These are phyloP conservation scores for Amblyopsis hoosieri DNA, from an alignment of 2,797 vertebrate genomes.

Conservation along the genomic window DNA sequence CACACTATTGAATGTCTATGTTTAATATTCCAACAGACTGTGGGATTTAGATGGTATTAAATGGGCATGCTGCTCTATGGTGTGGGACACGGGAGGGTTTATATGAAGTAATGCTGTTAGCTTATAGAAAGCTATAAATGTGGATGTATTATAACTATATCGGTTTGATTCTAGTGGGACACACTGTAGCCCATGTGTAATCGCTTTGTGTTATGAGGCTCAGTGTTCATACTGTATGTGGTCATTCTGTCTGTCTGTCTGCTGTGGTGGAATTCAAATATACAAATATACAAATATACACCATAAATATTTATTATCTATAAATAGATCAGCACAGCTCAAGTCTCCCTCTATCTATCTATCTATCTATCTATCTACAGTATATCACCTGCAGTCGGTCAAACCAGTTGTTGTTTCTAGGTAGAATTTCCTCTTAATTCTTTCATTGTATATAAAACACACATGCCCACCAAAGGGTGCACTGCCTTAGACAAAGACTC, in stretches of 20 bases:
- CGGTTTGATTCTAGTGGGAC: slow-evolving; percentile 20
- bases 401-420: no score
- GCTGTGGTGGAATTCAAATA: no score
- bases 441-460: slow-evolving; percentile 38
- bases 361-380: no score
- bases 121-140: background rate
- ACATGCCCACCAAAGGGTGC: background rate
- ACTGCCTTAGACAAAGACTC: slow-evolving; percentile 37
- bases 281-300: no score
- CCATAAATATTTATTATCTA: no score
- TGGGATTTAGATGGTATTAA: slow-evolving; percentile 7
- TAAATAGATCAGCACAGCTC: no score
- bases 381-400: no score
- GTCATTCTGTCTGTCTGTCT: no score
- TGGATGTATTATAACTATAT: slow-evolving; percentile 17
- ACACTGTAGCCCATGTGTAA: slow-evolving; percentile 20
- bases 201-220: background rate
- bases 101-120: no score
- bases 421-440: slow-evolving; percentile 24
- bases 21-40: slow-evolving; percentile 22
- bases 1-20: slow-evolving; percentile 12
- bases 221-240: no score
- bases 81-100: background rate
- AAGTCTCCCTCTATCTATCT: no score
- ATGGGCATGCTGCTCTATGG: background rate